Percentiles rank a stretch among this genome's conserved stretches.
phyloP scores from a whole-genome alignment of 2,113 vertebrate genomes.

The Panthera leo region DNA sequence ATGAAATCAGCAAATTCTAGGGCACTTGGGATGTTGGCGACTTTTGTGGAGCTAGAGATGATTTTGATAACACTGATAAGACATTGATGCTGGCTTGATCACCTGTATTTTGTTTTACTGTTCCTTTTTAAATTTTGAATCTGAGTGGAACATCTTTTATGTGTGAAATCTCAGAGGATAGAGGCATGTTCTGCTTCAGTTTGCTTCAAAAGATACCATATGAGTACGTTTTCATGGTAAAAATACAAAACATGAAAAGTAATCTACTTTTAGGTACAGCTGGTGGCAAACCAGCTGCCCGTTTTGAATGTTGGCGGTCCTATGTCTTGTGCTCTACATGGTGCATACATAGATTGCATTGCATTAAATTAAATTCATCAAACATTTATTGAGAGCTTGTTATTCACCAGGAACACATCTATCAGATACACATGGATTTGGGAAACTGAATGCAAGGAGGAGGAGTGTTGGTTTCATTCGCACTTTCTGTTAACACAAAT shows the following conservation, averaged over 20 bases:
- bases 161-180: not conserved
- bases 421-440: constrained; percentile 25
- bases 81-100: not conserved
- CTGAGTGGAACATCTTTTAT: not conserved
- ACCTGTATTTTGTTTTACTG: not conserved
- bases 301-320: not conserved
- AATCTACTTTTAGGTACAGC: not conserved
- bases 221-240: constrained; percentile 32
- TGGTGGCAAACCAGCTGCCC: not conserved
- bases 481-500: not conserved
- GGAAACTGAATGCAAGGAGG: constrained; percentile 7
- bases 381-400: constrained; percentile 39
- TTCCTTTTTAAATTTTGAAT: not conserved
- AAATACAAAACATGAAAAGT: constrained; percentile 28
- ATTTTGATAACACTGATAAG: not conserved
- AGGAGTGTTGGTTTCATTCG: constrained; percentile 17
- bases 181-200: not conserved
- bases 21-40: not conserved
- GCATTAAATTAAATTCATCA: constrained; percentile 54
- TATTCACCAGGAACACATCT: constrained; percentile 6
- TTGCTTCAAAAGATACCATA: not conserved
- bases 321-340: not conserved
- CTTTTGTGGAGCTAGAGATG: not conserved
- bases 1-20: not conserved
- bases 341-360: constrained; percentile 2